These are phyloP conservation scores for Kryphioiulus occultus DNA, from an alignment of 2,888 invertebrate species.

Conservation along the genomic window DNA sequence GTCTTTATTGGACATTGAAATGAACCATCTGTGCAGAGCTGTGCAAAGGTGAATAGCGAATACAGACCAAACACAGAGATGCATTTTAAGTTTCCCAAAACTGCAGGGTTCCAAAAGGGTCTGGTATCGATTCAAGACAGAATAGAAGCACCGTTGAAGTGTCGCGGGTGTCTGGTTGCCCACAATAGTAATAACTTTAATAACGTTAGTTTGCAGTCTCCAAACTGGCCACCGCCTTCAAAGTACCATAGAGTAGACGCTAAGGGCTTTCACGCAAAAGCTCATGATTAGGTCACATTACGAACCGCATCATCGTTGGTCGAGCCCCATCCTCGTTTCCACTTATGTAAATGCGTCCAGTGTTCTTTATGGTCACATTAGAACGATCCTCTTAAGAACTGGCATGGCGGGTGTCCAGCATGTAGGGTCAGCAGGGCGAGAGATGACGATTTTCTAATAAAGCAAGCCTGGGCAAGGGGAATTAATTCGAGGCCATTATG, in stretches of 20 bases:
- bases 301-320: background rate
- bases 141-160: background rate
- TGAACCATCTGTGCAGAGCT: background rate
- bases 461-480: background rate
- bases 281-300: conserved; percentile 25
- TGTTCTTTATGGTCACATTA: conserved; percentile 31
- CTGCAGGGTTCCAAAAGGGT: background rate
- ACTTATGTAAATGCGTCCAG: background rate
- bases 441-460: conserved; percentile 7
- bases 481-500: conserved; percentile 1
- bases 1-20: background rate
- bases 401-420: background rate
- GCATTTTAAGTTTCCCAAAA: background rate
- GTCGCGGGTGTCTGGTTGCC: background rate
- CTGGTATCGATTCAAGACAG: background rate
- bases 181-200: background rate
- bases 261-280: conserved; percentile 25
- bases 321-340: background rate
- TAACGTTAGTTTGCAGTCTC: background rate
- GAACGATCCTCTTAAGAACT: conserved; percentile 7
- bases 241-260: background rate
- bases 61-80: no score
- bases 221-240: background rate
- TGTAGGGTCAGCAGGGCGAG: conserved; percentile 1
- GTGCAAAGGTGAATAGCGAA: background rate